Evolutionary conservation across 2,888 invertebrate species (phyloP).

Genomic region (Globia sparganii): DNA sequence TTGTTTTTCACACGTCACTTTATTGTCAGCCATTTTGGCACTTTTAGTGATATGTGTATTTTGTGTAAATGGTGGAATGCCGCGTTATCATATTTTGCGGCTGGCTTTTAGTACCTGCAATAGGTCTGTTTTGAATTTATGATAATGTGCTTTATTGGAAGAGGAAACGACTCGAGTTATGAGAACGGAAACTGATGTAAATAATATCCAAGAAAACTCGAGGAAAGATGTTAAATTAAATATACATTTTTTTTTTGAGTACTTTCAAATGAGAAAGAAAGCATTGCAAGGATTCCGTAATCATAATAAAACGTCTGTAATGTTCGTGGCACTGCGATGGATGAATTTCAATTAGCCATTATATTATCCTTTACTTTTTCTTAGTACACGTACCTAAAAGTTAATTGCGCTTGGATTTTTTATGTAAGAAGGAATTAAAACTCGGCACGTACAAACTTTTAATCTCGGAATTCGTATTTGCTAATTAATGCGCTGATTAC

Average conservation of each 20-base stretch:
- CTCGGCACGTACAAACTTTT: slow-evolving; percentile 28
- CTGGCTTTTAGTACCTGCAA: slow-evolving; percentile 33
- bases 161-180: slow-evolving; percentile 22
- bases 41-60: slow-evolving; percentile 59
- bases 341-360: slow-evolving; percentile 36
- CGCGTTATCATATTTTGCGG: slow-evolving; percentile 38
- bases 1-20: slow-evolving; percentile 57
- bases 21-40: slow-evolving; percentile 54
- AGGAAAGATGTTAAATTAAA: slow-evolving; percentile 11
- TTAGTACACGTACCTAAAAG: slow-evolving; percentile 4
- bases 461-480: slow-evolving; percentile 18
- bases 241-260: slow-evolving; percentile 9
- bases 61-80: slow-evolving; percentile 49
- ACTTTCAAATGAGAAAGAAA: slow-evolving; percentile 14
- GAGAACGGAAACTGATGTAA: slow-evolving; percentile 21
- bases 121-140: slow-evolving; percentile 37
- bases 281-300: slow-evolving; percentile 15
- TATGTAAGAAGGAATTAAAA: slow-evolving; percentile 20
- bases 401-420: slow-evolving; percentile 28
- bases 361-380: slow-evolving; percentile 23
- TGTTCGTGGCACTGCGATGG: slow-evolving; percentile 14
- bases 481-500: slow-evolving; percentile 15
- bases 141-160: slow-evolving; percentile 37
- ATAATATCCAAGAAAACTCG: slow-evolving; percentile 9
- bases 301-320: slow-evolving; percentile 32